Base-by-base conservation (phyloP, 2,888 invertebrate species). In the Ceratothoa steindachneri region DNA sequence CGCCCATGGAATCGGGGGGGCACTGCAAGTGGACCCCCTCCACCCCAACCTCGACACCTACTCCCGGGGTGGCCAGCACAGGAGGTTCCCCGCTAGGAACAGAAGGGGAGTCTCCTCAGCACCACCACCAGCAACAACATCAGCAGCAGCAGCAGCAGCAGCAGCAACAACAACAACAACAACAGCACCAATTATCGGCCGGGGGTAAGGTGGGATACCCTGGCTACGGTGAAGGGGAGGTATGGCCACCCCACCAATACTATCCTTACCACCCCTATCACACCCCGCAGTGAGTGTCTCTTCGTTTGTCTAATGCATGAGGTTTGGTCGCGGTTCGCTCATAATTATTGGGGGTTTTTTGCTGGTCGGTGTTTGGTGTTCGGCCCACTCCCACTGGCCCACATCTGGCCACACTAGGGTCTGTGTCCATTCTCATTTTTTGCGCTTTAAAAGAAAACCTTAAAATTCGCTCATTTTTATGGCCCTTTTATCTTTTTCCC, bases 221-320 rank as follows among this genome's bases (percentile, higher is more conserved):
- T 75, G 66, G 81, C 81, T 84, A 85, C 81, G 82, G 84, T 82
- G 85, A 85, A 82, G 85, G 87, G 86, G 88, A 88, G 88, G 88
- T 89, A 88, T 88, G 88, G 86, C 86, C 86, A 80, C 80, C 80
- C 86, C 88, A 88, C 85, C 88, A 88, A 87, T 88, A 88, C 87
- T 88, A 88, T 87, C 87, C 88, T 84, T 88, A 88, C 85, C 88
- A 88, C 86, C 88, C 88, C 85, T 85, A 83, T 82, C 82, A 82
- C 81, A 81, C 82, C 80, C 85, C 87, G 86, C 87, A 87, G 87
- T 87, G 87, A 88, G 87, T 87, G 86, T 86, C 86, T 84, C 83
- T 83, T 82, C 82, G 83, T 83, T 83, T 80, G 80, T 78, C 73
- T 68, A 69, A 24, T 71, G 71, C 69, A 69, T 71, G 64, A 65